phyloP scores from a whole-genome alignment of 2,888 invertebrate species.

The Philopedon plagiatum region DNA sequence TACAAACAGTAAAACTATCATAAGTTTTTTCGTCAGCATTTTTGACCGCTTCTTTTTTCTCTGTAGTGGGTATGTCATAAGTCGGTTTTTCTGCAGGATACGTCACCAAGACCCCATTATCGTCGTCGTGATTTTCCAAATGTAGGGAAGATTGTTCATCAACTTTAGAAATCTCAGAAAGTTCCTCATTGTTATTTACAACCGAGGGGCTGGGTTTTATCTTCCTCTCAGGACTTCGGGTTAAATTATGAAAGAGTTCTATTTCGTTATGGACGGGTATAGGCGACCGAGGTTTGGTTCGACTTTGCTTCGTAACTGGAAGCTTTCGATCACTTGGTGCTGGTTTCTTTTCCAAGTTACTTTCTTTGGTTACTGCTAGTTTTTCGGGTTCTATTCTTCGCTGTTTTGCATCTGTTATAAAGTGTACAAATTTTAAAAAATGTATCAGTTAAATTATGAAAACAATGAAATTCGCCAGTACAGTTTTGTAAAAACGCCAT shows the following conservation, averaged over 20 bases:
- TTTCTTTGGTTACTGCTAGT: neutral
- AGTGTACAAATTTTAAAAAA: too few species aligned
- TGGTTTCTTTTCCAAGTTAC: neutral
- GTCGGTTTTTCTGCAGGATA: neutral
- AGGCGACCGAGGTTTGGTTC: conserved; percentile 64
- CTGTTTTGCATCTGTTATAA: neutral
- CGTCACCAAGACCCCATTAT: neutral
- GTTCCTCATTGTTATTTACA: neutral
- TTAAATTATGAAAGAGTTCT: conserved; percentile 79
- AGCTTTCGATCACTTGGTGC: neutral
- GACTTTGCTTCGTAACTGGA: conserved; percentile 45
- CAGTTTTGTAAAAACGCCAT: too few species aligned
- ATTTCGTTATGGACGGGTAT: conserved; percentile 74
- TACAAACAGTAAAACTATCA: conserved; percentile 56
- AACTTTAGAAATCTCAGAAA: neutral
- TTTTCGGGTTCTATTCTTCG: neutral
- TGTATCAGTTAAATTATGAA: too few species aligned
- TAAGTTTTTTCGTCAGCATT: conserved; percentile 37
- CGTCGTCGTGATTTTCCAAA: conserved; percentile 2
- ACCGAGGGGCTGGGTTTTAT: conserved; percentile 28
- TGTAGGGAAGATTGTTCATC: neutral
- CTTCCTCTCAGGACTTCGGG: conserved; percentile 72
- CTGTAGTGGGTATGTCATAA: neutral
- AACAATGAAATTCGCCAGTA: too few species aligned
- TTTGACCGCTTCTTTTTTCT: neutral